Evolutionary conservation across 92 coral and sea anemone species (phyloP).

Genomic region (Porites rus): DNA sequence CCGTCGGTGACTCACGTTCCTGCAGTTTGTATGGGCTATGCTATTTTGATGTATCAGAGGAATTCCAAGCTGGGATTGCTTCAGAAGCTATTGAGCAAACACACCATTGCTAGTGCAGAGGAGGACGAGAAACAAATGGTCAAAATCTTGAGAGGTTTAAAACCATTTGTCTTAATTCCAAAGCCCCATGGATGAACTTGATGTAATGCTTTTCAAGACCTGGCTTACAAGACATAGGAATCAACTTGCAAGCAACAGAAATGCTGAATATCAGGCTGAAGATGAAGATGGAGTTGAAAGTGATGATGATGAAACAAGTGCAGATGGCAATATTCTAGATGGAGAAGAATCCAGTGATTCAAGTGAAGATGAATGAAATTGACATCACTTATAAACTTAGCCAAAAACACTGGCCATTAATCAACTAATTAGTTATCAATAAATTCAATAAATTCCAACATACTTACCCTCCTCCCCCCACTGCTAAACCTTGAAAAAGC

Average conservation of each 20-base stretch:
- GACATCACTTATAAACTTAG: too few species aligned
- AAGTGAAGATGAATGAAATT: too few species aligned
- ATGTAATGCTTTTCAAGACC: constrained; percentile 55
- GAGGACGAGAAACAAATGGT: constrained; percentile 65
- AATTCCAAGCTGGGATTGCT: constrained; percentile 39
- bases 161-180: constrained; percentile 47
- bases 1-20: constrained; percentile 29
- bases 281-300: not conserved
- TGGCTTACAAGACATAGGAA: constrained; percentile 67
- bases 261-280: constrained; percentile 15
- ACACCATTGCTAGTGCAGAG: constrained; percentile 46
- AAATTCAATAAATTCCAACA: too few species aligned
- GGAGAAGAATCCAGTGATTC: not conserved
- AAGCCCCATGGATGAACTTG: constrained; percentile 63
- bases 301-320: constrained; percentile 22
- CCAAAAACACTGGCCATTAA: too few species aligned
- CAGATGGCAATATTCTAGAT: constrained; percentile 2
- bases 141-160: constrained; percentile 25
- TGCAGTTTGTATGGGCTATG: constrained; percentile 25
- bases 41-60: constrained; percentile 39
- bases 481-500: too few species aligned
- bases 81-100: constrained; percentile 34
- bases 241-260: constrained; percentile 6
- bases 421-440: too few species aligned
- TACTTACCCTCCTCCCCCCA: too few species aligned